phyloP scores from a whole-genome alignment of 2,113 vertebrate species.

The Cyphomyrus discorhynchus region DNA sequence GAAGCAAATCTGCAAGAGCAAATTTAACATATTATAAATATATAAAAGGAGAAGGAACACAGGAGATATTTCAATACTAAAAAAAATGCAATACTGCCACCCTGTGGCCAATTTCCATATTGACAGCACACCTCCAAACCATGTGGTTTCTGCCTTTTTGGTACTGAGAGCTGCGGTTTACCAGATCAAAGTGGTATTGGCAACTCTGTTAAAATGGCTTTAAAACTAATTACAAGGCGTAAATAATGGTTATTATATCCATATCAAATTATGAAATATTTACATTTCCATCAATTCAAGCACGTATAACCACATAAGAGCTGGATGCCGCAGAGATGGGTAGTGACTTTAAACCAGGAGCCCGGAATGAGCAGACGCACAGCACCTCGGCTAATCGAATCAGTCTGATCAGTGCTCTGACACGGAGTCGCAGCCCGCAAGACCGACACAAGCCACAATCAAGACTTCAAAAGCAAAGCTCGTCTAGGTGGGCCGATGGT shows the following conservation, averaged over 20 bases:
- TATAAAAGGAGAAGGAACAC: neutral
- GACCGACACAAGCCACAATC: neutral
- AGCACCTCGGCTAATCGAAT: neutral
- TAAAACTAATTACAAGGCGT: neutral
- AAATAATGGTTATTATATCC: neutral
- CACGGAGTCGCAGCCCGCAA: neutral
- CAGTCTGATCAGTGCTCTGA: neutral
- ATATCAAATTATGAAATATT: neutral
- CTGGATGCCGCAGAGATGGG: neutral
- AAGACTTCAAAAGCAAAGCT: neutral
- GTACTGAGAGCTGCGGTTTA: neutral
- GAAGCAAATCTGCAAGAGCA: conserved; percentile 64
- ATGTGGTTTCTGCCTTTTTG: neutral
- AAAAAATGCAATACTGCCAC: neutral
- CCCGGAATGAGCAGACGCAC: neutral
- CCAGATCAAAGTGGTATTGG: neutral
- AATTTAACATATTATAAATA: neutral
- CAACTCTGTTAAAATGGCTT: neutral
- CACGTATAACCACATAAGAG: neutral
- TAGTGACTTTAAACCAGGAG: neutral
- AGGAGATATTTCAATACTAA: neutral
- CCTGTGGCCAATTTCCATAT: neutral
- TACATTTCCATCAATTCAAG: neutral
- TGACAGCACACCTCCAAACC: neutral
- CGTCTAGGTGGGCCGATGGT: neutral